These are phyloP conservation scores for Ataeniobius toweri DNA, from an alignment of 2,797 vertebrate genomes.

Conservation along the genomic window DNA sequence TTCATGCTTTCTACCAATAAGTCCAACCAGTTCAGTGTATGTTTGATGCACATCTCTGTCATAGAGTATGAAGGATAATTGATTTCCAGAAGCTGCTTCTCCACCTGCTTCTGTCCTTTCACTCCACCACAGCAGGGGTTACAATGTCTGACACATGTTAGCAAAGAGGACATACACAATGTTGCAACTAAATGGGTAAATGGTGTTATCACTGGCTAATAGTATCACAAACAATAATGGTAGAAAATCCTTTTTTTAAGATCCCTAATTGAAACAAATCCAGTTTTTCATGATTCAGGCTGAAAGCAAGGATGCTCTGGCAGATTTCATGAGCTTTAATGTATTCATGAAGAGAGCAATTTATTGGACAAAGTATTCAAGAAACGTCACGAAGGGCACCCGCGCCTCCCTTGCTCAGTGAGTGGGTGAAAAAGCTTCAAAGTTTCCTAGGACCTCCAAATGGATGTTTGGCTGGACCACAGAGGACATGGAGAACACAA, in stretches of 20 bases:
- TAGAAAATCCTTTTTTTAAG: conserved; percentile 2
- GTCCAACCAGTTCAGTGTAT: too few relatives aligned
- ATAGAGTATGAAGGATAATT: conserved; percentile 16
- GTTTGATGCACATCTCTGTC: conserved; percentile 3
- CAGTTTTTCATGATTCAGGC: not conserved
- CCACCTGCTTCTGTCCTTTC: conserved; percentile 35
- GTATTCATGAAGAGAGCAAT: conserved; percentile 55
- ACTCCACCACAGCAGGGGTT: conserved; percentile 43
- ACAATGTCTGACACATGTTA: conserved; percentile 56
- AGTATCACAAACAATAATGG: conserved; percentile 7
- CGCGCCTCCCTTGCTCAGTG: conserved; percentile 42
- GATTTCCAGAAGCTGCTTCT: conserved; percentile 38
- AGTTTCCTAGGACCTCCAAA: conserved; percentile 77
- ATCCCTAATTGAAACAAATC: conserved; percentile 2
- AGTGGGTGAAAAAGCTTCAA: conserved; percentile 70
- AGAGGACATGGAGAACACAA: conserved; percentile 81
- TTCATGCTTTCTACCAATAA: too few relatives aligned
- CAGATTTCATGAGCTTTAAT: conserved; percentile 43
- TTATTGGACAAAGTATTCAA: conserved; percentile 65
- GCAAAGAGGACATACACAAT: conserved; percentile 34
- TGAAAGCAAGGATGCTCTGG: not conserved
- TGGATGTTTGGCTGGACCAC: conserved; percentile 79
- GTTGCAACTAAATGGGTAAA: conserved; percentile 47
- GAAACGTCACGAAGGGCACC: conserved; percentile 54
- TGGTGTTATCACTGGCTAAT: conserved; percentile 19